These are phyloP conservation scores for Phainopepla nitens DNA, from an alignment of 2,113 vertebrate species.

Conservation along the genomic window DNA sequence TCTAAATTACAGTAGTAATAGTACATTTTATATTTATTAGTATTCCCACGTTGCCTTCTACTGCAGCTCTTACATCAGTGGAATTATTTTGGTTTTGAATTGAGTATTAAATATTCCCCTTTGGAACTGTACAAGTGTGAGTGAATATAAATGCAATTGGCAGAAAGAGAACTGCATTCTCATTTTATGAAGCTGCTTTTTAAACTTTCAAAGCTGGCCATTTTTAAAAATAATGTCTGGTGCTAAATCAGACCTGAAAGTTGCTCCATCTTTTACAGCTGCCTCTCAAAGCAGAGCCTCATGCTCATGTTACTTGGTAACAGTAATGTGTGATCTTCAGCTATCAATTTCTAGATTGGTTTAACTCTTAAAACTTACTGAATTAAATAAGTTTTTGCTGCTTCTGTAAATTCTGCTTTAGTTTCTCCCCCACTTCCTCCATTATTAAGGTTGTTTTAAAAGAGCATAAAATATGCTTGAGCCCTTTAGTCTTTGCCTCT, in stretches of 20 bases:
- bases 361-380: background rate
- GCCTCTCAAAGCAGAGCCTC: background rate
- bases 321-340: background rate
- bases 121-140: background rate
- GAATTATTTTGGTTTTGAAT: slow-evolving; percentile 13
- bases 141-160: background rate
- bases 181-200: slow-evolving; percentile 5
- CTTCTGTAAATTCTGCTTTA: background rate
- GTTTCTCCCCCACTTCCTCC: background rate
- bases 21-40: slow-evolving; percentile 11
- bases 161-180: background rate
- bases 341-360: background rate
- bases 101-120: background rate
- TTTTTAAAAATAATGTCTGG: background rate
- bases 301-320: background rate
- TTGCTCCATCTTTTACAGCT: background rate
- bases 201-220: background rate
- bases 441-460: background rate
- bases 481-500: background rate
- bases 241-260: background rate
- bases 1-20: slow-evolving; percentile 8
- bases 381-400: background rate
- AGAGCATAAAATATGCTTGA: background rate
- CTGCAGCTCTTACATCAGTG: slow-evolving; percentile 14
- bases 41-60: background rate